Percentiles rank a stretch among this genome's conserved stretches.
Conservation (phyloP, 2,888 invertebrate species). For the Saturnia pavonia region DNA sequence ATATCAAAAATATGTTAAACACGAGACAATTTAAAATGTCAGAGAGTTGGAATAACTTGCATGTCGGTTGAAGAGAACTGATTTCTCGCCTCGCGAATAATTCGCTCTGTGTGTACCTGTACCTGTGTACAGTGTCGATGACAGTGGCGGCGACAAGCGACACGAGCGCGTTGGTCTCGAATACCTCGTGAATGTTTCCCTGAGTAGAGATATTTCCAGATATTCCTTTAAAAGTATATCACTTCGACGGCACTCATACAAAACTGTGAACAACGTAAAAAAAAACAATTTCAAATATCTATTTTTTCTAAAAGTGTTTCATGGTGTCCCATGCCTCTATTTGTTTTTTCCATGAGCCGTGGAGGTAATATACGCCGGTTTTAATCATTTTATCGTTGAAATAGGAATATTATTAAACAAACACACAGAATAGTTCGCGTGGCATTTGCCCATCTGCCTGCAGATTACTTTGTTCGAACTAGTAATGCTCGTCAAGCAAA, state of each 20-base stretch:
- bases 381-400: not conserved
- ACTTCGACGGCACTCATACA: not conserved
- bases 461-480: slow-evolving; percentile 2
- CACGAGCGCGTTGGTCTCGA: not conserved
- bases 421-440: slow-evolving; percentile 7
- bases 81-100: slow-evolving; percentile 12
- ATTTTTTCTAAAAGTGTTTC: not conserved
- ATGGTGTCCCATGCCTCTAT: not conserved
- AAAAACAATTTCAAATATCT: not conserved
- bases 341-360: not conserved
- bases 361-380: not conserved
- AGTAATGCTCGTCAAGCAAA: not conserved
- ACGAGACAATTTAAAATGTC: not conserved
- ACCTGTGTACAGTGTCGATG: too few species aligned
- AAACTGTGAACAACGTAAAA: not conserved
- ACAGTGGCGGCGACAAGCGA: not conserved
- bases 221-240: not conserved
- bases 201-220: not conserved
- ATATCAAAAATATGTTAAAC: not conserved
- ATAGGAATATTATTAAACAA: not conserved
- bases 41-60: not conserved
- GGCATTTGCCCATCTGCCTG: slow-evolving; percentile 1
- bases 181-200: not conserved
- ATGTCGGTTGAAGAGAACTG: not conserved
- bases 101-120: not conserved